A percentile compares a stretch with the other conserved stretches of the same genome.
Evolutionary conservation across 2,797 vertebrate genomes (phyloP).

Genomic region (Enteromius trimaculatus): DNA sequence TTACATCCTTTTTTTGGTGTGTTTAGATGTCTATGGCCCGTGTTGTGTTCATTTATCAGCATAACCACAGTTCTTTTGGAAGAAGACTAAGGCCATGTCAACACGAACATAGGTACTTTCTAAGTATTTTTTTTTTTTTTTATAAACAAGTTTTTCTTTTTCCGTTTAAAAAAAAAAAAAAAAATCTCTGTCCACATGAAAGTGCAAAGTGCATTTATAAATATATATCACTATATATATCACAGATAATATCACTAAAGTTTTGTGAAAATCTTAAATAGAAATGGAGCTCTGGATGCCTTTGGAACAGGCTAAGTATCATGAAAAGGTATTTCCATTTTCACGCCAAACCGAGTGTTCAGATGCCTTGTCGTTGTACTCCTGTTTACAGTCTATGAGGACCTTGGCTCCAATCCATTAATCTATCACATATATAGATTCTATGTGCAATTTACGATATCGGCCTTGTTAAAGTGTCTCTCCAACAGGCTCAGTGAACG

Average conservation of each 20-base stretch:
- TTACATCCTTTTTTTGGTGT: too few relatives aligned
- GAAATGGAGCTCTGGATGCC: neutral
- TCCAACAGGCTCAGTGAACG: constrained; percentile 5
- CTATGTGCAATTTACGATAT: constrained; percentile 33
- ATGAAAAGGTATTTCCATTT: constrained; percentile 55
- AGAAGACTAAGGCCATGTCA: too few relatives aligned
- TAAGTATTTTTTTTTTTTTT: too few relatives aligned
- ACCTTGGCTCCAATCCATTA: constrained; percentile 41
- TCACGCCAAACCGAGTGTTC: constrained; percentile 37
- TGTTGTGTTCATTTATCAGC: too few relatives aligned
- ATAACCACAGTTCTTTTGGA: too few relatives aligned
- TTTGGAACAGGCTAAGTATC: neutral
- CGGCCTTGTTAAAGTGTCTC: constrained; percentile 27
- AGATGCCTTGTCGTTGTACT: constrained; percentile 33
- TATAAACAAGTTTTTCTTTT: too few relatives aligned
- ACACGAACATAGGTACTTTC: too few relatives aligned
- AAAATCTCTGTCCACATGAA: too few relatives aligned
- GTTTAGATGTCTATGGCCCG: too few relatives aligned
- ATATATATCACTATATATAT: too few relatives aligned
- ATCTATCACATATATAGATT: constrained; percentile 37
- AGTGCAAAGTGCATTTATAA: too few relatives aligned
- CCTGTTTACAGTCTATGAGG: constrained; percentile 46
- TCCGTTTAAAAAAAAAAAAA: too few relatives aligned
- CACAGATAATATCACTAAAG: neutral
- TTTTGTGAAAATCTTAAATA: neutral